Evolutionary conservation across 2,888 invertebrate species (phyloP).

Genomic region (Hirtodrosophila duncani): DNA sequence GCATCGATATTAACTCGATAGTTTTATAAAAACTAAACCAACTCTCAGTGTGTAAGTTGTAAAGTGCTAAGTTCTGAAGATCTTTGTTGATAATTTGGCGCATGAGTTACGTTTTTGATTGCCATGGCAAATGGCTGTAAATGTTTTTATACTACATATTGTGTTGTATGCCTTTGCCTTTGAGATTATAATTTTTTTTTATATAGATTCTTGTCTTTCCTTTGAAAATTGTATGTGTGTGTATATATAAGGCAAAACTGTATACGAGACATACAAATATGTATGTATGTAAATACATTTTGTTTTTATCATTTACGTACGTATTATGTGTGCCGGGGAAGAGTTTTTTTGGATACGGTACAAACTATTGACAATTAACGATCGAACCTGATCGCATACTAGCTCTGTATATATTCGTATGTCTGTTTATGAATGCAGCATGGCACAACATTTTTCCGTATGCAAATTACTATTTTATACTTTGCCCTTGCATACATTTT

Average conservation of each 20-base stretch:
- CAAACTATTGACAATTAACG: conserved; percentile 31
- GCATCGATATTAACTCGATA: too few species aligned
- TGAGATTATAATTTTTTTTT: too few species aligned
- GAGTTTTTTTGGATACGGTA: conserved; percentile 20
- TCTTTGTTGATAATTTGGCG: conserved; percentile 55
- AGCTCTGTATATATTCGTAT: background rate
- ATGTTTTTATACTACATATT: conserved; percentile 25
- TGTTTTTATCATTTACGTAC: conserved; percentile 20
- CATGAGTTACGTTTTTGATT: conserved; percentile 64
- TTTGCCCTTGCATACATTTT: conserved; percentile 15
- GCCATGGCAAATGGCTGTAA: conserved; percentile 45
- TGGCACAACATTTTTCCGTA: conserved; percentile 52
- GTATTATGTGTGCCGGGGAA: conserved; percentile 56
- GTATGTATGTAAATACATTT: conserved; percentile 47
- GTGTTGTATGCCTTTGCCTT: conserved; percentile 8
- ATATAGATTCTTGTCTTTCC: conserved; percentile 15
- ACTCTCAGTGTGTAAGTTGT: background rate
- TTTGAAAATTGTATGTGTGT: conserved; percentile 36
- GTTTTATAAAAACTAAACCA: too few species aligned
- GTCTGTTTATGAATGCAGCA: conserved; percentile 43
- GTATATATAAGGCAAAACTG: conserved; percentile 71
- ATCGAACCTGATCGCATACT: background rate
- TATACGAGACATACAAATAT: too few species aligned
- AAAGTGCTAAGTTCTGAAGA: conserved; percentile 34
- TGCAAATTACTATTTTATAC: conserved; percentile 17